Evolutionary conservation across 2,888 invertebrate species (phyloP).

Genomic region (Camptogramma bilineatum): DNA sequence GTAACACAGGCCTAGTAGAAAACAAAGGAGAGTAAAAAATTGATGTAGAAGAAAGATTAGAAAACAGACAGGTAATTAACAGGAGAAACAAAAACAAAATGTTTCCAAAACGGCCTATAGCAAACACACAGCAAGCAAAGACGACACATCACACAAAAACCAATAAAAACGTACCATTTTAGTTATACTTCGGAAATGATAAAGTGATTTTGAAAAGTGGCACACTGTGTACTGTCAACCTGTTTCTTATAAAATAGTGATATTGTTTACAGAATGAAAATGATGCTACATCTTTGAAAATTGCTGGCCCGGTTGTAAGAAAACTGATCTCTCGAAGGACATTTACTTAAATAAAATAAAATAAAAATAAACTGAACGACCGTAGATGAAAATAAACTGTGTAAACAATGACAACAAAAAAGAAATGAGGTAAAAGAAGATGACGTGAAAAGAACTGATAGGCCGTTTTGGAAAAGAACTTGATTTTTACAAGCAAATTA

Average conservation of each 20-base stretch:
- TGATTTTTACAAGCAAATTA: constrained; percentile 78
- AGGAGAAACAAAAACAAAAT: constrained; percentile 63
- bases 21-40: constrained; percentile 53
- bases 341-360: constrained; percentile 73
- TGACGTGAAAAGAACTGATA: constrained; percentile 81
- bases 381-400: constrained; percentile 56
- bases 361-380: constrained; percentile 50
- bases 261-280: constrained; percentile 70
- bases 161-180: constrained; percentile 72
- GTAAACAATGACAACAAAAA: constrained; percentile 72
- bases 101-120: constrained; percentile 85
- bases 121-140: constrained; percentile 84
- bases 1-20: constrained; percentile 44
- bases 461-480: constrained; percentile 86
- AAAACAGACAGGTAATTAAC: constrained; percentile 61
- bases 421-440: constrained; percentile 73
- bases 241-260: constrained; percentile 70
- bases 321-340: constrained; percentile 86
- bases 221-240: constrained; percentile 70
- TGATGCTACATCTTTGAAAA: constrained; percentile 65
- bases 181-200: constrained; percentile 61
- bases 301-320: constrained; percentile 74
- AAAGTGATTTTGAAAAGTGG: constrained; percentile 68
- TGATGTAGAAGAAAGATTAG: constrained; percentile 68
- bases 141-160: constrained; percentile 79